Percentiles rank a stretch among this genome's conserved stretches.
These are phyloP conservation scores for Congeria kusceri DNA, from an alignment of 2,888 invertebrate species.

Conservation along the genomic window DNA sequence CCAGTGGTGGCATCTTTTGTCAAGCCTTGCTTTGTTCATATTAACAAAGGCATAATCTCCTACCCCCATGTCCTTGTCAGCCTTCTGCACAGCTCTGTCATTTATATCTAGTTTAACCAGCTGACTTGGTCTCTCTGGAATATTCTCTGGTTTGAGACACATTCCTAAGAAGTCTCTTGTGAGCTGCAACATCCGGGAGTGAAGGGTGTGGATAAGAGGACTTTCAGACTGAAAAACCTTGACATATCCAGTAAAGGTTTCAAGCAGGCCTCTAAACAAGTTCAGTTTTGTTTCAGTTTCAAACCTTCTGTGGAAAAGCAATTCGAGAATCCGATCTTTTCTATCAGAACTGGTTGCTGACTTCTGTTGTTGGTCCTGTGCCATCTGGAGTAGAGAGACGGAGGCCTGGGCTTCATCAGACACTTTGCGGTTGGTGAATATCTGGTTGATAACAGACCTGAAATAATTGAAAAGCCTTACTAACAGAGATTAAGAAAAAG, in stretches of 20 bases:
- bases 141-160: neutral
- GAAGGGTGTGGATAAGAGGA: conserved; percentile 34
- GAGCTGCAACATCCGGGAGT: conserved; percentile 20
- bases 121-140: neutral
- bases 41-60: conserved; percentile 31
- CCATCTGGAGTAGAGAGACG: neutral
- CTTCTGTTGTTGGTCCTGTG: conserved; percentile 7
- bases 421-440: neutral
- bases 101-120: conserved; percentile 16
- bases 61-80: conserved; percentile 8
- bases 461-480: too few relatives aligned
- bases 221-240: conserved; percentile 33
- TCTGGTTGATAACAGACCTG: conserved; percentile 5
- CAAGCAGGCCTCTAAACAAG: conserved; percentile 5
- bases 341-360: conserved; percentile 3
- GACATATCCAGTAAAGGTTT: conserved; percentile 12
- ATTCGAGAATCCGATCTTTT: conserved; percentile 3
- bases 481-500: too few relatives aligned
- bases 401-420: neutral
- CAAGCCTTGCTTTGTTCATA: conserved; percentile 33
- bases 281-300: conserved; percentile 10
- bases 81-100: conserved; percentile 24
- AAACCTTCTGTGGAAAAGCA: neutral
- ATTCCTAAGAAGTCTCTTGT: conserved; percentile 23
- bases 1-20: conserved; percentile 31